Evolutionary conservation across 92 coral and sea anemone species (phyloP).

Genomic region (Pocillopora grandis): DNA sequence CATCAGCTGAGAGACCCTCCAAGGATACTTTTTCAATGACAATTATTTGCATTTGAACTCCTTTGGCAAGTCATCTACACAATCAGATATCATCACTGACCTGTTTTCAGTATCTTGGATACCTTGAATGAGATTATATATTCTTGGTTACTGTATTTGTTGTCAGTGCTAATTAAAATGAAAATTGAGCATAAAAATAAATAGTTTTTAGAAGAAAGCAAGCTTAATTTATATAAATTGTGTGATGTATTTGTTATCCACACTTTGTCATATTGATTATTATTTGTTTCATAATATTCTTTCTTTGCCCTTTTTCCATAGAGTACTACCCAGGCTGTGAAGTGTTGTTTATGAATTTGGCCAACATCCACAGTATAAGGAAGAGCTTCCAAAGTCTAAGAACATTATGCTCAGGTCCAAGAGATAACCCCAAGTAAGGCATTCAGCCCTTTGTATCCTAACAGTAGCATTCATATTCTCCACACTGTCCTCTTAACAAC

Average conservation of each 20-base stretch:
- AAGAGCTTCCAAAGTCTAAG: slow-evolving; percentile 90
- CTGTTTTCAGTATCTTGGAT: too few relatives aligned
- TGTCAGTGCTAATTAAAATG: too few relatives aligned
- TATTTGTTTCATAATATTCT: not conserved
- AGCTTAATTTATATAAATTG: not conserved
- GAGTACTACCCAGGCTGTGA: slow-evolving; percentile 98
- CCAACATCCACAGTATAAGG: slow-evolving; percentile 88
- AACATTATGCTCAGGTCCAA: slow-evolving; percentile 82
- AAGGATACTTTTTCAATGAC: too few relatives aligned
- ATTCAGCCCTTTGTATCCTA: not conserved
- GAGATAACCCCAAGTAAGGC: slow-evolving; percentile 81
- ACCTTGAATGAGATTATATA: too few relatives aligned
- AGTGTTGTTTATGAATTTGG: slow-evolving; percentile 89
- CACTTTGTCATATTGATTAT: not conserved
- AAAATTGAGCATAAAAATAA: too few relatives aligned
- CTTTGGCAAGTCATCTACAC: too few relatives aligned
- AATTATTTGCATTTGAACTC: too few relatives aligned
- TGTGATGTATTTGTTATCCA: not conserved
- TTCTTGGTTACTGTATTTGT: too few relatives aligned
- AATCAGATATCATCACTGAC: too few relatives aligned
- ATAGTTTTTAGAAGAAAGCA: not conserved
- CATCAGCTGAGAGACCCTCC: too few relatives aligned
- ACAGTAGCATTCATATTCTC: not conserved
- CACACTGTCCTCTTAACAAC: too few relatives aligned
- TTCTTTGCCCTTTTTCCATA: not conserved